phyloP scores from a whole-genome alignment of 2,888 invertebrate genomes.

The Trichopria drosophilae region DNA sequence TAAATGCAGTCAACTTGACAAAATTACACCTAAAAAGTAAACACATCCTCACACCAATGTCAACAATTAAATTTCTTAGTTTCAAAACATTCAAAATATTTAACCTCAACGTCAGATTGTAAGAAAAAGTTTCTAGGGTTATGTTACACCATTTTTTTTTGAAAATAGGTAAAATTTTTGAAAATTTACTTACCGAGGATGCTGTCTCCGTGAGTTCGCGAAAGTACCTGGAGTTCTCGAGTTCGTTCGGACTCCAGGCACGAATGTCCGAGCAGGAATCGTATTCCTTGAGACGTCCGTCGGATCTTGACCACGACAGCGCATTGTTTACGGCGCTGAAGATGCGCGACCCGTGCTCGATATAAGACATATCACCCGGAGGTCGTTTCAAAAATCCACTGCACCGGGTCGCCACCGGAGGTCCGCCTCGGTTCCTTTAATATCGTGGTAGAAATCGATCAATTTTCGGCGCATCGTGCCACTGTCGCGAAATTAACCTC shows the following conservation, averaged over 20 bases:
- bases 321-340: slow-evolving; percentile 33
- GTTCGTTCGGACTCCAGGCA: slow-evolving; percentile 63
- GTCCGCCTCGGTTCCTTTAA: slow-evolving; percentile 7
- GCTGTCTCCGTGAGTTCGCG: slow-evolving; percentile 48
- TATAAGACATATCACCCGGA: slow-evolving; percentile 41
- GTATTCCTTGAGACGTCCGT: slow-evolving; percentile 62
- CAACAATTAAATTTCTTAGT: too few relatives aligned
- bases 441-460: too few relatives aligned
- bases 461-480: too few relatives aligned
- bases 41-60: too few relatives aligned
- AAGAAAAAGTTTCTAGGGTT: too few relatives aligned
- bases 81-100: too few relatives aligned
- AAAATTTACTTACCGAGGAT: slow-evolving; percentile 40
- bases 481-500: too few relatives aligned
- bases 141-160: too few relatives aligned
- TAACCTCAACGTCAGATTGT: too few relatives aligned
- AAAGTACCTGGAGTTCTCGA: slow-evolving; percentile 49
- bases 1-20: too few relatives aligned
- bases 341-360: slow-evolving; percentile 38
- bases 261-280: slow-evolving; percentile 62
- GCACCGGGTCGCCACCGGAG: neutral
- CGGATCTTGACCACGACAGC: slow-evolving; percentile 58
- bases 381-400: neutral
- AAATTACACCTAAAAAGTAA: too few relatives aligned
- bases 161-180: too few relatives aligned